Percentiles rank a stretch among this genome's conserved stretches.
Evolutionary conservation across 2,113 vertebrate species (phyloP).

Genomic region (Puma concolor): DNA sequence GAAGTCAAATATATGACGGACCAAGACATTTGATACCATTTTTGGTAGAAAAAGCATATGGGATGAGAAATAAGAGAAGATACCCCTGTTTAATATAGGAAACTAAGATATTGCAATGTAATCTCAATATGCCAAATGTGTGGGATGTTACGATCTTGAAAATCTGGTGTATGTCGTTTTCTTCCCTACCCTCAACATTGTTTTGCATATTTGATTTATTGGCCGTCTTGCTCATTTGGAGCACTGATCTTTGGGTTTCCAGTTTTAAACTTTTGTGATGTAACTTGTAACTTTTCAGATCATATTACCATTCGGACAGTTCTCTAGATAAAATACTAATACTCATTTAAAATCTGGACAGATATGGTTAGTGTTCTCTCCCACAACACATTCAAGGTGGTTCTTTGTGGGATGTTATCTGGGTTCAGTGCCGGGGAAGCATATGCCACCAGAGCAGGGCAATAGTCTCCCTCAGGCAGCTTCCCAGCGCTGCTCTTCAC

Average conservation of each 20-base stretch:
- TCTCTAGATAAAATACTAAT: not conserved
- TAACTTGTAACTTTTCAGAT: constrained; percentile 43
- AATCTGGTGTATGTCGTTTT: not conserved
- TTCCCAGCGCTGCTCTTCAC: not conserved
- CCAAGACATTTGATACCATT: not conserved
- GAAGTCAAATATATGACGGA: constrained; percentile 8
- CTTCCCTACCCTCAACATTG: not conserved
- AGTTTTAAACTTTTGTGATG: not conserved
- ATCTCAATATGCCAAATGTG: not conserved
- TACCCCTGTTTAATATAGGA: constrained; percentile 12
- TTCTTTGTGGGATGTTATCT: not conserved
- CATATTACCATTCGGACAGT: constrained; percentile 39
- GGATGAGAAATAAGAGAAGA: not conserved
- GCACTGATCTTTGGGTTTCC: constrained; percentile 10
- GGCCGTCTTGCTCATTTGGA: not conserved
- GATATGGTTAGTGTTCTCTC: not conserved
- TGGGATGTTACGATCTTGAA: not conserved
- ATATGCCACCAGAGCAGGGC: not conserved
- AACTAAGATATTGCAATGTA: not conserved
- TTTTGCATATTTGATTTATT: constrained; percentile 19
- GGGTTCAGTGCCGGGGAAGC: not conserved
- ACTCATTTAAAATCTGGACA: not conserved
- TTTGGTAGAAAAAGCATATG: constrained; percentile 23
- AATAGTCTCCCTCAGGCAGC: not conserved
- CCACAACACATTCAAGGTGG: not conserved